Evolutionary conservation across 2,113 vertebrate genomes (phyloP).

Genomic region (Gobius niger): DNA sequence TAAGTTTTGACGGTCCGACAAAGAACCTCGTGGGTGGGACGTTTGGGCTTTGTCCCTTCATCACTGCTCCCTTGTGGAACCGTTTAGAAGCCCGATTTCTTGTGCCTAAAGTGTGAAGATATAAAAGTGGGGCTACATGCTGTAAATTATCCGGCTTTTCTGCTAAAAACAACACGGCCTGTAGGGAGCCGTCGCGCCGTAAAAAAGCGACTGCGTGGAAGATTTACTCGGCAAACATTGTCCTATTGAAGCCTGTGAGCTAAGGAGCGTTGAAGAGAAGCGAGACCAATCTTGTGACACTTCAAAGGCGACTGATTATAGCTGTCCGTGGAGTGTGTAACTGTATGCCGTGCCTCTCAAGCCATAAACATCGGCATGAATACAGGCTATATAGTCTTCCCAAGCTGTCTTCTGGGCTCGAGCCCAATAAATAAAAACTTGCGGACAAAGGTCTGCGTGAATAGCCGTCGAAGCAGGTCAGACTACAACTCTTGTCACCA

Average conservation of each 20-base stretch:
- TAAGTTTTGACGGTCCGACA: slow-evolving; percentile 50
- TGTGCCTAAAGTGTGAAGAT: slow-evolving; percentile 53
- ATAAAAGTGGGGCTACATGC: slow-evolving; percentile 60
- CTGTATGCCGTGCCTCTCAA: slow-evolving; percentile 6
- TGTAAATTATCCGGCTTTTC: slow-evolving; percentile 62
- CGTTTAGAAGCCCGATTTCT: slow-evolving; percentile 39
- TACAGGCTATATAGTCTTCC: slow-evolving; percentile 1
- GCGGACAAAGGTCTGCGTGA: slow-evolving; percentile 23
- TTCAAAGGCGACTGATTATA: slow-evolving; percentile 21
- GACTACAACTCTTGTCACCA: not conserved
- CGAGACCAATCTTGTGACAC: slow-evolving; percentile 17
- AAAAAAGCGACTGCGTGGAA: slow-evolving; percentile 12
- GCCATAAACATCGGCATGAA: slow-evolving; percentile 4
- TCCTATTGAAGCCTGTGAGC: slow-evolving; percentile 39
- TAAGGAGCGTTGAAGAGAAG: slow-evolving; percentile 21
- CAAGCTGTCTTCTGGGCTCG: not conserved
- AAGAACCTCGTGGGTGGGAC: slow-evolving; percentile 48
- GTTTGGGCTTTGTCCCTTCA: slow-evolving; percentile 57
- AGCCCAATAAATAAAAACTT: slow-evolving; percentile 3
- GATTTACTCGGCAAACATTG: slow-evolving; percentile 53
- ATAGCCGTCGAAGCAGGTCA: slow-evolving; percentile 10
- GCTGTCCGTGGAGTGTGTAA: slow-evolving; percentile 19
- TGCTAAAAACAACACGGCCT: slow-evolving; percentile 43
- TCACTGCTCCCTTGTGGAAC: slow-evolving; percentile 44
- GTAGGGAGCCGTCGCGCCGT: slow-evolving; percentile 41